Base-by-base conservation (phyloP, 2,113 vertebrate species). In the Mirounga angustirostris region DNA sequence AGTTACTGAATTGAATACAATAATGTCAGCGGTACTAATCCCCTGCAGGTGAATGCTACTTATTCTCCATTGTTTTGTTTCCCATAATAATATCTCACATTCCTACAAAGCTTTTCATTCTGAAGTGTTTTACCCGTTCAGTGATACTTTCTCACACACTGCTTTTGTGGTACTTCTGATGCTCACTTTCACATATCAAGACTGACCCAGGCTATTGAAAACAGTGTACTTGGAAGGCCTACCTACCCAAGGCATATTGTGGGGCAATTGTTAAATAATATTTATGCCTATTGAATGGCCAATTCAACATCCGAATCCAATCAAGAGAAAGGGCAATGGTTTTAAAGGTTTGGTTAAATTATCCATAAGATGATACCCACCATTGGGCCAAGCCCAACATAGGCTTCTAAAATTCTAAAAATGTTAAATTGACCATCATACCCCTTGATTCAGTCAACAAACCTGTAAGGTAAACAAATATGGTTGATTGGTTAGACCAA, bases 31-130 rank as follows among this genome's bases (percentile, higher is more conserved):
- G 1, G 79, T 88, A 96, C 81, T 59, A 96, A 98, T 98, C 97
- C 95, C 97, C 94, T 86, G 96, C 80, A 97, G 96, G 98, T 98
- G 96, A 97, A 78, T 80, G 98, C 59, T 97, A 52, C 97, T 98
- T 95, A 92, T 92, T 97, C 98, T 95, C 96, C 58, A 89, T 94
- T 82, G 43, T 96, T 98, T 98, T 98, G 91, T 95, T 98, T 96
- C 95, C 96, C 93, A 54, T 91, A 92, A 97, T 67, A 9, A 43
- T 43, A 97, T 79, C 90, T 95, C 97, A 89, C 0, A 0, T 96
- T 97, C 96, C 54, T 36, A 74, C 2, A 78, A 33, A 16, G 8
- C 61, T 71, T 59, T 84, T 69, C 69, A 50, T 94, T 93, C 91
- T 94, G 76, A 86, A 98, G 97, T 80, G 40, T 79, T 7, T 0